Conservation (phyloP, 2,113 vertebrate genomes). For the Varanus salvator region DNA sequence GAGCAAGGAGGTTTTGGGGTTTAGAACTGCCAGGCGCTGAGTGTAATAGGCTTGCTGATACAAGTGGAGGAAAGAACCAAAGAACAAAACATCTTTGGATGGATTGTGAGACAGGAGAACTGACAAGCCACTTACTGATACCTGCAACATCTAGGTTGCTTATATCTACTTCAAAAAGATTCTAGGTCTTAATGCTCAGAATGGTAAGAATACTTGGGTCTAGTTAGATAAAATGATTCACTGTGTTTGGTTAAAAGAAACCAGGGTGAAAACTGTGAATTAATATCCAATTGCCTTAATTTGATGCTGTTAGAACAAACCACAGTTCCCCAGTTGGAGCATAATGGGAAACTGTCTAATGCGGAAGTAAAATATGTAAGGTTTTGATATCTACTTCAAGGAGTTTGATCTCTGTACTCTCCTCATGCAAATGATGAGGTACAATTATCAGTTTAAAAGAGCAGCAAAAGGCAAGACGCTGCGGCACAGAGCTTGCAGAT, state of each 20-base stretch:
- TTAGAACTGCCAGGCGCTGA: slow-evolving; percentile 1
- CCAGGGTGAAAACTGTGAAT: background rate
- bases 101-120: background rate
- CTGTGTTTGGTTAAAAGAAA: background rate
- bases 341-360: background rate
- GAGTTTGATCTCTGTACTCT: too few species aligned
- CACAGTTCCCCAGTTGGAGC: background rate
- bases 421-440: background rate
- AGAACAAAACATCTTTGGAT: slow-evolving; percentile 1
- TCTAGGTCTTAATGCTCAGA: background rate
- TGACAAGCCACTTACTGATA: slow-evolving; percentile 20
- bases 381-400: background rate
- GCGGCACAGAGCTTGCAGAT: background rate
- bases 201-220: background rate
- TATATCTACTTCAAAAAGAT: background rate
- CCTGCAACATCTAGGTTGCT: background rate
- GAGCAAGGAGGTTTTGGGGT: background rate
- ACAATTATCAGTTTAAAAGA: background rate
- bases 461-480: background rate
- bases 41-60: background rate
- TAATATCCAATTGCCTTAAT: background rate
- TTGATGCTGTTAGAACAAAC: background rate
- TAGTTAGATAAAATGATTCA: background rate
- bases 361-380: background rate
- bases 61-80: background rate